Evolutionary conservation across 92 coral and sea anemone genomes (phyloP).

Genomic region (Porites lobata): DNA sequence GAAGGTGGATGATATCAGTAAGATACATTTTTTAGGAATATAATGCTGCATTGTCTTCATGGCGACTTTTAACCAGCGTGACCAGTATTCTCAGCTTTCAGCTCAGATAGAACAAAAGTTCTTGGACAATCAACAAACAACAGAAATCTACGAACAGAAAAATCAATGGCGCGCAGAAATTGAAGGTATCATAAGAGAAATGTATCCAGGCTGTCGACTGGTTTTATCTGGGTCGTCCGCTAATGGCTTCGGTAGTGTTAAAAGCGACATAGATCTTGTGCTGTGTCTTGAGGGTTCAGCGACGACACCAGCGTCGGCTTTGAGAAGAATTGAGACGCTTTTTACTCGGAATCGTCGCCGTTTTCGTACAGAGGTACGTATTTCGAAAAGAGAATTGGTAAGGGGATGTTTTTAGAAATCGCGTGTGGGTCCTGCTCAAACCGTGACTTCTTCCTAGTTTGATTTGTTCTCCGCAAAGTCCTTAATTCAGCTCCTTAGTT

Average conservation of each 20-base stretch:
- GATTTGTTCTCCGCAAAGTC: too few species aligned
- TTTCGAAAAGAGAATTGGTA: too few species aligned
- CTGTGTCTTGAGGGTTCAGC: slow-evolving; percentile 32
- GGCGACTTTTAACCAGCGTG: slow-evolving; percentile 19
- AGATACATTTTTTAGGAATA: background rate
- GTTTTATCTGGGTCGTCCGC: slow-evolving; percentile 64
- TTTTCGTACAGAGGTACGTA: slow-evolving; percentile 57
- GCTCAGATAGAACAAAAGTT: slow-evolving; percentile 51
- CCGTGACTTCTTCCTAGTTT: too few species aligned
- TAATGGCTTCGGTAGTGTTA: slow-evolving; percentile 51
- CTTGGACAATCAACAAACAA: slow-evolving; percentile 35
- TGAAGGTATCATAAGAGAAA: slow-evolving; percentile 26
- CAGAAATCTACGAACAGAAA: slow-evolving; percentile 46
- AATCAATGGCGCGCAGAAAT: slow-evolving; percentile 60
- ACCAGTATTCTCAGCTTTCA: slow-evolving; percentile 23
- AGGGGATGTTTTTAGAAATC: too few species aligned
- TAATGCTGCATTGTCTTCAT: background rate
- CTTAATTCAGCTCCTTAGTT: too few species aligned
- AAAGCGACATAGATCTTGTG: slow-evolving; percentile 60
- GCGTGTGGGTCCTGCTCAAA: too few species aligned
- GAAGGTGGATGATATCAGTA: background rate
- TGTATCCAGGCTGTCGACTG: slow-evolving; percentile 48
- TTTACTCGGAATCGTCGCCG: slow-evolving; percentile 59
- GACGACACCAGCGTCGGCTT: background rate
- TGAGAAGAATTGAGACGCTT: slow-evolving; percentile 52